Percentiles rank a stretch among this genome's conserved stretches.
Evolutionary conservation across 1,140 invertebrate species (phyloP).

Genomic region (Zaprionus africanus): DNA sequence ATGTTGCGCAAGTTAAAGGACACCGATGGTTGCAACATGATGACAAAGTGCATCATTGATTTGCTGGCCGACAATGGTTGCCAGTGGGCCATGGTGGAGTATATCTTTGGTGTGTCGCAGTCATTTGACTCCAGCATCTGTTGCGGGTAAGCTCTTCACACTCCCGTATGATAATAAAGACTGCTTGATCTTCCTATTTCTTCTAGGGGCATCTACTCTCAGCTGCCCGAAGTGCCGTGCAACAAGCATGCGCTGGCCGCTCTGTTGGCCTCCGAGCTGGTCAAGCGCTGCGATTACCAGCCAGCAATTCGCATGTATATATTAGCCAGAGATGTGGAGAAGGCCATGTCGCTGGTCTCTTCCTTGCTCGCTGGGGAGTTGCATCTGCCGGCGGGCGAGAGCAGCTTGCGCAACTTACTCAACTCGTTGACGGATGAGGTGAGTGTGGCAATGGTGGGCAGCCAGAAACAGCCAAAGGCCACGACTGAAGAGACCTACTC

Average conservation of each 20-base stretch:
- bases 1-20: neutral
- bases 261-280: neutral
- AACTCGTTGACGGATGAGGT: neutral
- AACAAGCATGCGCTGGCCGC: neutral
- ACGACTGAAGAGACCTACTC: neutral
- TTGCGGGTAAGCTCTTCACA: neutral
- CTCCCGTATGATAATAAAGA: no score
- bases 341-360: neutral
- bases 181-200: neutral
- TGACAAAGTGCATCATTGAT: neutral
- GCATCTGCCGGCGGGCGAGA: neutral
- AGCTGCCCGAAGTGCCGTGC: neutral
- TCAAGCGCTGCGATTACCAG: neutral
- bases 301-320: constrained; percentile 7
- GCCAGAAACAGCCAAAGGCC: neutral
- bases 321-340: neutral
- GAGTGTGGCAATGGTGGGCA: neutral
- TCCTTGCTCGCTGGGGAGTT: neutral
- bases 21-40: constrained; percentile 1
- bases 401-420: neutral
- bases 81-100: neutral
- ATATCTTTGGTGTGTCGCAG: constrained; percentile 6
- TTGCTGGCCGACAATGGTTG: neutral
- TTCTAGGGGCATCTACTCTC: constrained; percentile 4
- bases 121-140: neutral